These are phyloP conservation scores for Hedychridium roseum DNA, from an alignment of 2,888 invertebrate species.

Conservation along the genomic window DNA sequence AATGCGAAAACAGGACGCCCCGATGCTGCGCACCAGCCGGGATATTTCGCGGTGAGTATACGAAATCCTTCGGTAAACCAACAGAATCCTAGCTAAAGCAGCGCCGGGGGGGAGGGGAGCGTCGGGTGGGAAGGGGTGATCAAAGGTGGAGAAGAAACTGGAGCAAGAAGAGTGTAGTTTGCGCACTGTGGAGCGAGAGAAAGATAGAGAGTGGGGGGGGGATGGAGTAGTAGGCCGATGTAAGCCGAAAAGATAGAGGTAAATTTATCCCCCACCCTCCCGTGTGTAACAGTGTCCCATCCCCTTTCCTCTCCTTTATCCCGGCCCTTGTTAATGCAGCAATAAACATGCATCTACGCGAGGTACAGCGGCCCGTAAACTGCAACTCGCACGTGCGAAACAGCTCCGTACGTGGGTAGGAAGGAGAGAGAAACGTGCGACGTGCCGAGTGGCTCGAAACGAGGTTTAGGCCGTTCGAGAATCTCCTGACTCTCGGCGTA, in stretches of 20 bases:
- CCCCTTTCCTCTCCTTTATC: constrained; percentile 17
- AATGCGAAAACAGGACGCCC: constrained; percentile 28
- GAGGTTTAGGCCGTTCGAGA: neutral
- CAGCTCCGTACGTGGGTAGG: constrained; percentile 15
- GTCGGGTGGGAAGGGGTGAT: no score
- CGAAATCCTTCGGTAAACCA: constrained; percentile 50
- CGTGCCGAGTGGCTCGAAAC: neutral
- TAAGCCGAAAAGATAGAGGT: no score
- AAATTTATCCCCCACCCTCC: no score
- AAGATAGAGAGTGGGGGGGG: no score
- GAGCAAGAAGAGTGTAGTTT: no score
- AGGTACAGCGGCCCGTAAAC: constrained; percentile 31
- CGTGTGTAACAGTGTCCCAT: neutral
- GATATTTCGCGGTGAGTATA: constrained; percentile 41
- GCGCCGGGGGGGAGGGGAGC: neutral
- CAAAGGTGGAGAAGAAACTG: no score
- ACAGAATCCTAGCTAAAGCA: constrained; percentile 40
- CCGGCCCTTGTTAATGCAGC: constrained; percentile 44
- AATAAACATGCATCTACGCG: constrained; percentile 56
- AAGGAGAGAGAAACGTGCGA: constrained; percentile 13
- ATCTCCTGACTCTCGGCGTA: no score
- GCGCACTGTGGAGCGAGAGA: no score
- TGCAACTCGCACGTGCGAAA: constrained; percentile 7
- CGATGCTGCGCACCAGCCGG: constrained; percentile 10
- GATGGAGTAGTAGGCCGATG: no score